Evolutionary conservation across 2,888 invertebrate genomes (phyloP).

Genomic region (Ditylenchus weischeri): DNA sequence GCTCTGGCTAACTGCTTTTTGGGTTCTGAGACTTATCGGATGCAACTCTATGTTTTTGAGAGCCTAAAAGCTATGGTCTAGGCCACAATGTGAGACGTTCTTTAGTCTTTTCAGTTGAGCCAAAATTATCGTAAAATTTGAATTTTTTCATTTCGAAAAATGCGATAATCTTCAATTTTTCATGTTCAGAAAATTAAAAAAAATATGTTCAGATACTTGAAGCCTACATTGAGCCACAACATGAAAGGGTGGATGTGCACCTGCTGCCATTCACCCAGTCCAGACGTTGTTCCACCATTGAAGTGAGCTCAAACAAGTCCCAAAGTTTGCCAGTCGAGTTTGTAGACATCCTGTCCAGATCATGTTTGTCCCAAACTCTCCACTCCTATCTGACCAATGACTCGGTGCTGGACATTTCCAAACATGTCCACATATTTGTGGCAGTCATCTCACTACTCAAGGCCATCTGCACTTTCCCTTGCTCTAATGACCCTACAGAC

Average conservation of each 20-base stretch:
- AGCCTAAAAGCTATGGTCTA: too few relatives aligned
- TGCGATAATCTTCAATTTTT: too few relatives aligned
- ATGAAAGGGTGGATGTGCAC: background rate
- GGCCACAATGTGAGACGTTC: too few relatives aligned
- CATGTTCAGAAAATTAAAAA: background rate
- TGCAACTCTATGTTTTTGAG: too few relatives aligned
- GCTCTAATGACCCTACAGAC: conserved; percentile 6
- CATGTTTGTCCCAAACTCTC: conserved; percentile 64
- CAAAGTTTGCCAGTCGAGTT: too few relatives aligned
- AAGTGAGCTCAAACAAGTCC: too few relatives aligned
- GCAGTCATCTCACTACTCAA: conserved; percentile 16
- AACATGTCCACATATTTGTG: conserved; percentile 18
- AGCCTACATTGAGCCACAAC: conserved; percentile 10
- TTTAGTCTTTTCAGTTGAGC: too few relatives aligned
- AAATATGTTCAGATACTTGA: conserved; percentile 43
- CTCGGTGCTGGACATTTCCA: conserved; percentile 59
- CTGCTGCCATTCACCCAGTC: background rate
- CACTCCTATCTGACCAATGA: conserved; percentile 85
- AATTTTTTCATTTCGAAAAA: too few relatives aligned
- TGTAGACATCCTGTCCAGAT: conserved; percentile 8
- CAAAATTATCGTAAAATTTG: too few relatives aligned
- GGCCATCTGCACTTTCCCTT: conserved; percentile 12
- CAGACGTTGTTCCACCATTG: background rate
- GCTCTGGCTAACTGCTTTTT: too few relatives aligned
- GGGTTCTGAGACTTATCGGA: too few relatives aligned